These are phyloP conservation scores for Acrocera orbiculus DNA, from an alignment of 2,888 invertebrate genomes.

Conservation along the genomic window DNA sequence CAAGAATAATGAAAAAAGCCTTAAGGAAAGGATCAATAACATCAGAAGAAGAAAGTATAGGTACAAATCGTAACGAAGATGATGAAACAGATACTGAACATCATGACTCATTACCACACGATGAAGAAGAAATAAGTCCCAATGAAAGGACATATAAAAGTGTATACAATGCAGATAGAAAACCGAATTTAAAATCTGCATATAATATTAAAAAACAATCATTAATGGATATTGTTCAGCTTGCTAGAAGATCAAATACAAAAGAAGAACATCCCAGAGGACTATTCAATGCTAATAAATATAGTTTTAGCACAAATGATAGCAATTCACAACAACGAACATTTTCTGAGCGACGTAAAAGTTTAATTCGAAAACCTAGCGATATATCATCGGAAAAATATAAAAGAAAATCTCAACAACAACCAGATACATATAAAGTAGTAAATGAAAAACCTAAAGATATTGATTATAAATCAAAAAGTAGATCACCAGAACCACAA, in stretches of 20 bases:
- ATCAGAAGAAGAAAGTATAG: conserved; percentile 35
- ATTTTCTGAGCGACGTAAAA: conserved; percentile 25
- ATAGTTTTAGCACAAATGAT: conserved; percentile 18
- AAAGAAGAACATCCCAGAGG: conserved; percentile 20
- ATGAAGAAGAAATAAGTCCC: conserved; percentile 26
- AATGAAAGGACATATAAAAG: conserved; percentile 13
- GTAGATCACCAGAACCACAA: conserved; percentile 18
- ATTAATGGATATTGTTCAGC: conserved; percentile 27
- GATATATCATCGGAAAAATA: conserved; percentile 9
- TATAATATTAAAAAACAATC: conserved; percentile 26
- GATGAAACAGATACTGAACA: conserved; percentile 55
- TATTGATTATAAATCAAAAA: conserved; percentile 12
- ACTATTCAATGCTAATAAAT: conserved; percentile 15
- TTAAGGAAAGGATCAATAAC: conserved; percentile 39
- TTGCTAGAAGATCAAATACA: conserved; percentile 20
- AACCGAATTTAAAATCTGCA: no score
- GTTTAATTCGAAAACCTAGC: conserved; percentile 19
- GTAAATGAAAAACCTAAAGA: conserved; percentile 35
- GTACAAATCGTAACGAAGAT: conserved; percentile 27
- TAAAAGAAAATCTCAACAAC: not conserved
- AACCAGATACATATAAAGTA: conserved; percentile 20
- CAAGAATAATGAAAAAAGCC: conserved; percentile 30
- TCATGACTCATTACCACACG: conserved; percentile 50
- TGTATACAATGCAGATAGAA: not conserved
- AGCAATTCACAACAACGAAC: conserved; percentile 24